Percentiles rank a stretch among this genome's conserved stretches.
phyloP scores from a whole-genome alignment of 2,888 invertebrate genomes.

The Phoenoteleia sp. region DNA sequence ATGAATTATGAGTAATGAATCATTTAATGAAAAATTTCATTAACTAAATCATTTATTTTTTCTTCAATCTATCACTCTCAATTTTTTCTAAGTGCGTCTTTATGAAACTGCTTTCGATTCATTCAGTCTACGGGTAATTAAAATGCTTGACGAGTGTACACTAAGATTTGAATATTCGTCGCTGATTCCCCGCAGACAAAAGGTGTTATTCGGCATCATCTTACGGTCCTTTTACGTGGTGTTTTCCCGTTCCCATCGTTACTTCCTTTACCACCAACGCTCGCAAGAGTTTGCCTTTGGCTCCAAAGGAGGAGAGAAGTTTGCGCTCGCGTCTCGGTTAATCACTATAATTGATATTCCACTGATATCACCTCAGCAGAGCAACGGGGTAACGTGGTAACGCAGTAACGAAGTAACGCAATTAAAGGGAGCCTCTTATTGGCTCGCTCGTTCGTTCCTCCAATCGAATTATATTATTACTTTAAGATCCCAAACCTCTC shows the following conservation, averaged over 20 bases:
- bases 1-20: too few species aligned
- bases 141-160: constrained; percentile 75
- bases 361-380: constrained; percentile 83
- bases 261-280: constrained; percentile 66
- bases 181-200: constrained; percentile 83
- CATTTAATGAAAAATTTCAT: too few species aligned
- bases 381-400: constrained; percentile 83
- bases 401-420: constrained; percentile 85
- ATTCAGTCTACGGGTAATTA: constrained; percentile 72
- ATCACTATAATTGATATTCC: constrained; percentile 87
- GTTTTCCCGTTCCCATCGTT: constrained; percentile 56
- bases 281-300: constrained; percentile 63
- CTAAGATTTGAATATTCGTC: constrained; percentile 81
- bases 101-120: neutral
- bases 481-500: constrained; percentile 68
- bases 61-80: too few species aligned
- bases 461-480: constrained; percentile 85
- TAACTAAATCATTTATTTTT: neutral
- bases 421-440: constrained; percentile 85
- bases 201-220: constrained; percentile 81
- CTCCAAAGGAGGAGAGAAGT: constrained; percentile 76
- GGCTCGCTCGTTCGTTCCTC: constrained; percentile 79
- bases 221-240: constrained; percentile 60
- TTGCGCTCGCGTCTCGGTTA: constrained; percentile 84
- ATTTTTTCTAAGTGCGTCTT: too few species aligned